Evolutionary conservation across 2,797 vertebrate species (phyloP), one percentile per base, ranked within the genome.

Genomic region (Xiphophorus birchmanni): DNA sequence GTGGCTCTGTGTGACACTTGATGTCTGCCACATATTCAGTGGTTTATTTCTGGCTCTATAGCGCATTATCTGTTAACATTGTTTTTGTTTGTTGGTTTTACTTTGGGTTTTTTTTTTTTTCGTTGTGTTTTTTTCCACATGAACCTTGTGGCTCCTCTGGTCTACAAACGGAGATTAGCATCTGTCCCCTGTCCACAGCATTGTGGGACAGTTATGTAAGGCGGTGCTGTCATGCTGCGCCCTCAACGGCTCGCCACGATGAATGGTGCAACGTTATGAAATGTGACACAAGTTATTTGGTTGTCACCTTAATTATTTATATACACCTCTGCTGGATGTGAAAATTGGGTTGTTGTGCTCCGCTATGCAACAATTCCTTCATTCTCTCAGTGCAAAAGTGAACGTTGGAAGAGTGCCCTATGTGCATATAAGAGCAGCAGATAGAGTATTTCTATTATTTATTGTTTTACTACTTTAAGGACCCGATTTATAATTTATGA

Each of bases 231-330:
- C 6, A 21, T 76, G 21, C 56, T n/a, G 63, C 26, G 44, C 78
- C 84, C 82, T 81, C 81, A 84, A 45, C 65, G 5, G 72, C 63
- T 82, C 45, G 0, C 67, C 29, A 23, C 52, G 56, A 79, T 78
- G 80, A 87, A 87, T 83, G 78, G 82, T 79, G 60, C 26, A 26
- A 74, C 29, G 84, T 84, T 91, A 88, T 91, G 84, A 89, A 90
- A 92, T 87, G 87, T 84, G 90, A 92, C 92, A 91, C 91, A 84
- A 88, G 86, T 92, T 89, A 85, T 90, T 92, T 89, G 84, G 79
- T 86, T 91, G 89, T 92, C 86, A 74, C 86, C 79, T 93, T 86
- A 91, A 94, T 93, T 93, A 94, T 94, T 94, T 86, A 93, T 88
- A 77, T 65, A 40, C 80, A 89, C 87, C 87, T 90, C 86, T 90